Base-by-base conservation (phyloP, 2,113 vertebrate species). In the human (Homo sapiens) region DNA sequence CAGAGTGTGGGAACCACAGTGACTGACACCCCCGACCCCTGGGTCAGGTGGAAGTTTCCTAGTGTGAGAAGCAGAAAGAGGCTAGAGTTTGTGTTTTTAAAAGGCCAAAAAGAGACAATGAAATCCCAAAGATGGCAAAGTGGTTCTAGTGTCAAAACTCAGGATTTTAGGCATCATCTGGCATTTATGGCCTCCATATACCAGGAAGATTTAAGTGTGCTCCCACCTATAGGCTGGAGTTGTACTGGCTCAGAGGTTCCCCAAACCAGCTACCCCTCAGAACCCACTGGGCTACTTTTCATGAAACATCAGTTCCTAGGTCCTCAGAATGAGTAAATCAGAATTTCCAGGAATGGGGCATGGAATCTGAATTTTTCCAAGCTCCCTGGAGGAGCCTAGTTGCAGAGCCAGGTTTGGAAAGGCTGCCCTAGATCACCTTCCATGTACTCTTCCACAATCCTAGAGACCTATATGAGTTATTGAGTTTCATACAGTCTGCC, bases 61-160 rank as follows among this genome's bases (percentile, higher is more conserved):
- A 61, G 17, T 8, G 8, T 10, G 59, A 68, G 61, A 96, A 93
- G 64, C 87, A 92, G 18, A 93, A 83, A 80, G 35, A 88, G 13
- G 10, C 27, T 11, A 43, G 14, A 66, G 48, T 86, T 10, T 50
- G 30, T 79, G 25, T 81, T 89, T 95, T 83, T 1, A 89, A 96
- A 80, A 75, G 61, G 72, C n/a, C 73, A 55, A 83, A 90, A 78
- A 73, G 32, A 83, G 38, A 91, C 52, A 35, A 6, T 55, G 48
- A 52, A 18, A 55, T 14, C n/a, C 84, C 45, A 38, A 59, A 87
- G 32, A 93, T 23, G 61, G 30, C 73, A 76, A 83, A 72, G 38
- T 66, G 30, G 9, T 38, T 82, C 88, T 57, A 70, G 45, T 30
- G 73, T 89, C 43, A 52, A 82, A 92, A 61, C 45, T 73, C 48